Evolutionary conservation across 2,113 vertebrate species (phyloP).

Genomic region (Toxotes jaculatrix): DNA sequence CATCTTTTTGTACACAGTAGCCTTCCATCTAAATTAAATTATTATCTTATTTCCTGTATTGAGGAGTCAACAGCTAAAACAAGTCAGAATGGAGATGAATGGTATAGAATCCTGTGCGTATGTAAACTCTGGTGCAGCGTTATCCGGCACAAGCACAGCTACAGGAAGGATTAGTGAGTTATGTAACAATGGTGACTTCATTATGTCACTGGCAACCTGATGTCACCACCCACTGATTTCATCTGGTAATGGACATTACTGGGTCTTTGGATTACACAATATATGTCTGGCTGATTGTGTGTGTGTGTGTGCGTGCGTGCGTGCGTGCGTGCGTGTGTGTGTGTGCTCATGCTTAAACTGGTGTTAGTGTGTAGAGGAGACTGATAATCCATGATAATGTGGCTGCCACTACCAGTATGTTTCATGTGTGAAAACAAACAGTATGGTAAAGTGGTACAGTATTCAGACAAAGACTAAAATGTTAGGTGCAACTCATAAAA

Average conservation of each 20-base stretch:
- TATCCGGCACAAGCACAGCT: constrained; percentile 38
- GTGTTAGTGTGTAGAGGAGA: neutral
- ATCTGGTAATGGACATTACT: constrained; percentile 58
- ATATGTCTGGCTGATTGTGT: constrained; percentile 12
- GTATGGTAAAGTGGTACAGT: too few relatives aligned
- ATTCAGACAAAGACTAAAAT: neutral
- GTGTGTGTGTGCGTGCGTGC: neutral
- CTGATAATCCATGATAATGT: constrained; percentile 33
- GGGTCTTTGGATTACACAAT: constrained; percentile 58
- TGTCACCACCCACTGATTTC: constrained; percentile 50
- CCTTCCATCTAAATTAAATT: constrained; percentile 56
- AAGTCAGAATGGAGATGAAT: constrained; percentile 25
- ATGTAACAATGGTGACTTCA: constrained; percentile 66
- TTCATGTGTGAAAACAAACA: neutral
- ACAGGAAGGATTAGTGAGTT: constrained; percentile 67
- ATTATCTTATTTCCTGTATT: constrained; percentile 51
- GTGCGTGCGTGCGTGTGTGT: neutral
- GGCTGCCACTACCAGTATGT: neutral
- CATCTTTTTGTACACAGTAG: constrained; percentile 43
- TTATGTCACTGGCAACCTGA: constrained; percentile 56
- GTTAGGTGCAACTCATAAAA: too few relatives aligned
- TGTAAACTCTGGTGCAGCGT: constrained; percentile 25
- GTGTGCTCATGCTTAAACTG: neutral
- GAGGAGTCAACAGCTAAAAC: constrained; percentile 42
- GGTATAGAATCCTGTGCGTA: constrained; percentile 2